Base-by-base conservation (phyloP, 2,113 vertebrate species). In the Hippolais icterina region DNA sequence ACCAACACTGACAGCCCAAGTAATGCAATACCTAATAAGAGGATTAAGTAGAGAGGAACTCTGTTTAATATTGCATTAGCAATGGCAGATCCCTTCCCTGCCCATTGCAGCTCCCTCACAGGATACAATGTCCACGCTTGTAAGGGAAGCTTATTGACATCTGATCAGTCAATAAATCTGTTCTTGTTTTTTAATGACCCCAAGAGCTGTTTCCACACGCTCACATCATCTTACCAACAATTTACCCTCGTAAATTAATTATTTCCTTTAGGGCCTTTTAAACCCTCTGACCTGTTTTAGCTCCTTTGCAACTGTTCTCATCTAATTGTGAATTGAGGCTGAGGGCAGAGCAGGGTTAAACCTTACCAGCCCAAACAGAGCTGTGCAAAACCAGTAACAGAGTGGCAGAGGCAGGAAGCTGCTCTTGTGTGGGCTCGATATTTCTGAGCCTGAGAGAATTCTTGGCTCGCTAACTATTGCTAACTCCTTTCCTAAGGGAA, bases 31-130 rank as follows among this genome's bases (percentile, higher is more conserved):
- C 82, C 79, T 96, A 97, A 96, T 93, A 96, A 96, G 76, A 97
- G 89, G 96, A 92, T 94, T 96, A 97, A 97, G 90, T 94, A 94
- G 95, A 94, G 90, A 95, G 82, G 83, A 77, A 85, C 93, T 74
- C 49, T 92, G 3, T 81, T 97, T 88, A 97, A 97, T 96, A 95
- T 92, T 97, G 91, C 8, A 97, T 94, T 44, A 95, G 94, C 61
- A 59, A 15, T 14, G 37, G 89, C 63, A 53, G 94, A 93, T 95
- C 70, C 72, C 63, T 90, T 52, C 86, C 91, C 74, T 25, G 60
- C 69, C 72, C 0, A 1, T 5, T 33, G 50, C 65, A 77, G 69
- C 87, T 88, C 65, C 80, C 61, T 93, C 82, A 69, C 75, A 75
- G 76, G 91, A 96, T 83, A 96, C 56, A 60, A 59, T 91, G 83